Evolutionary conservation across 2,113 vertebrate species (phyloP).

Genomic region (Tenebrosternarchus preto): DNA sequence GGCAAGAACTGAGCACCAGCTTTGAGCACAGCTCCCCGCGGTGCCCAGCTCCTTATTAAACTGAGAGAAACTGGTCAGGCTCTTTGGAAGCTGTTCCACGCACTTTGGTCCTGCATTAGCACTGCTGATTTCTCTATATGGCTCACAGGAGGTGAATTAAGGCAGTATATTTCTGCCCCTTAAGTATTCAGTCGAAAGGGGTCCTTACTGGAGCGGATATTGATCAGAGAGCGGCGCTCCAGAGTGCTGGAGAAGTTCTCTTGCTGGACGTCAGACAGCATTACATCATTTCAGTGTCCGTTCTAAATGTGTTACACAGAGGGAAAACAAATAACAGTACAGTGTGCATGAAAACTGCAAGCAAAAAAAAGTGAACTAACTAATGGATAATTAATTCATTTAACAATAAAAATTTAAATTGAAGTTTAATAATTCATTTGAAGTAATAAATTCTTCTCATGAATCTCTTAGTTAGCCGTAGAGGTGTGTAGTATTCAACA

Average conservation of each 20-base stretch:
- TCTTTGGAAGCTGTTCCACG: conserved; percentile 19
- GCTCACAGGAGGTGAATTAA: conserved; percentile 30
- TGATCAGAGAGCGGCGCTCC: conserved; percentile 20
- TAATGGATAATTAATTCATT: neutral
- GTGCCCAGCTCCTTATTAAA: conserved; percentile 42
- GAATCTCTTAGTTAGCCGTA: neutral
- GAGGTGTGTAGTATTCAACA: neutral
- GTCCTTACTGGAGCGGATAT: conserved; percentile 15
- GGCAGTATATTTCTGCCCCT: conserved; percentile 27
- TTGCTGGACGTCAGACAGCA: neutral
- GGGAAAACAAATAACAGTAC: neutral
- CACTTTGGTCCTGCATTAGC: conserved; percentile 11
- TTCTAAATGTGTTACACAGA: neutral
- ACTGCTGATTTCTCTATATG: conserved; percentile 33
- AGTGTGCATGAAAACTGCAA: neutral
- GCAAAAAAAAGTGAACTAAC: neutral
- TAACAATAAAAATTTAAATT: neutral
- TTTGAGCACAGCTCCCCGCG: neutral
- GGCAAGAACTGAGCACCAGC: conserved; percentile 12
- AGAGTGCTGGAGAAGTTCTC: neutral
- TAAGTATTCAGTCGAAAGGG: conserved; percentile 14
- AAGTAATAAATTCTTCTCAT: neutral
- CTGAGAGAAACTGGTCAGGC: conserved; percentile 19
- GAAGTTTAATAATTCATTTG: neutral
- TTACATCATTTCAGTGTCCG: neutral